Base-by-base conservation (phyloP, 1,140 invertebrate species). In the Sminthurides bifidus region DNA sequence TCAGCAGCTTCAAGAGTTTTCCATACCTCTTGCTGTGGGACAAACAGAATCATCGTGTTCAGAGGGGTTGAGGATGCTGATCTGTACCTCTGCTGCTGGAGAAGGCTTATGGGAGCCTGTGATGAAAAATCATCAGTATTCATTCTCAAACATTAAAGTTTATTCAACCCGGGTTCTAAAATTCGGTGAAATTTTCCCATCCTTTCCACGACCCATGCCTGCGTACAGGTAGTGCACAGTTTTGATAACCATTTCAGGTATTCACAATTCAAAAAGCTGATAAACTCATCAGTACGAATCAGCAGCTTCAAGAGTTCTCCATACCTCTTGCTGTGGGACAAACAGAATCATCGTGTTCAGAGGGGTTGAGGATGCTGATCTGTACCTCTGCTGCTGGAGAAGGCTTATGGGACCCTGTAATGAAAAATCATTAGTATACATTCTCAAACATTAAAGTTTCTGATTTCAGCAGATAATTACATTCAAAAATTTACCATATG, bases 171-270 rank as follows among this genome's bases (percentile, higher is more conserved):
- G 35, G 94, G 94, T 44, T 95, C 83, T 29, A 98, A 72, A 58
- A 95, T 88, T 72, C 84, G 79, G 68, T 90, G 78, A 74, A 92
- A 98, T 74, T 88, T 92, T 48, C 96, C 96, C 92, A 99, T 98
- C 69, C 95, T 75, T 74, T 99, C 95, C 0, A 98, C 86, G 59
- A 99, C 77, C 96, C 96, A 99, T 48, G 95, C 92, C 85, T 88
- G 63, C 66, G 71, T 72, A 56, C 26, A 26, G 4, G 15, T 44
- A 40, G n/a, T n/a, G n/a, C n/a, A n/a, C n/a, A n/a, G n/a, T n/a
- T n/a, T n/a, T n/a, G n/a, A n/a, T n/a, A n/a, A n/a, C n/a, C n/a
- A n/a, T n/a, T n/a, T n/a, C n/a, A n/a, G n/a, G n/a, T n/a, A n/a
- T n/a, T n/a, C n/a, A n/a, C n/a, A n/a, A n/a, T n/a, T n/a, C n/a